These are phyloP conservation scores for Psettodes erumei DNA, from an alignment of 2,113 vertebrate species.

Conservation along the genomic window DNA sequence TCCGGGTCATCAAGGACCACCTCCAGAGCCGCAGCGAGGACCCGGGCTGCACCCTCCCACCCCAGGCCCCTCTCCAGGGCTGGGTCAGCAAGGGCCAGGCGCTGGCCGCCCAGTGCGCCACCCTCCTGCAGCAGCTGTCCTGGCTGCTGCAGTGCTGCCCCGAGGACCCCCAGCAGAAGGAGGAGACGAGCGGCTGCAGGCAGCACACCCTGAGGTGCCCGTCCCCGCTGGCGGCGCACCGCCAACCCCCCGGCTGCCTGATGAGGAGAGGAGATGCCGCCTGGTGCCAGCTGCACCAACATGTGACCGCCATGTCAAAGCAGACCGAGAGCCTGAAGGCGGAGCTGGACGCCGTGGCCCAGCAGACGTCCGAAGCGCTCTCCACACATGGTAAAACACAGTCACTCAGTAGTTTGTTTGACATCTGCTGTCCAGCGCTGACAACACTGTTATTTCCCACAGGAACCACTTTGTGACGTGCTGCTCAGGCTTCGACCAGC, in stretches of 20 bases:
- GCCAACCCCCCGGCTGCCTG: conserved; percentile 85
- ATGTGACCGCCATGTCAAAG: conserved; percentile 74
- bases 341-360: conserved; percentile 82
- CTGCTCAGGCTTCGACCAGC: conserved; percentile 81
- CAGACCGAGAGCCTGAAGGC: conserved; percentile 80
- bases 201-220: conserved; percentile 80
- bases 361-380: conserved; percentile 78
- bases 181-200: conserved; percentile 46
- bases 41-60: conserved; percentile 83
- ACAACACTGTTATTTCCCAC: conserved; percentile 27
- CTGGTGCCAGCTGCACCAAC: conserved; percentile 82
- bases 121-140: conserved; percentile 87
- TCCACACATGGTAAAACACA: conserved; percentile 88
- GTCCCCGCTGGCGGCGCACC: conserved; percentile 84
- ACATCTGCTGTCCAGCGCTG: neutral
- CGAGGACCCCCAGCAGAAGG: conserved; percentile 67
- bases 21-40: conserved; percentile 70
- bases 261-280: conserved; percentile 85
- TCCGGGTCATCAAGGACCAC: conserved; percentile 82
- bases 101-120: conserved; percentile 85
- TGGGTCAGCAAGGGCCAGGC: conserved; percentile 86
- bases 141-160: conserved; percentile 94
- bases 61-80: conserved; percentile 83
- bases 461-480: conserved; percentile 90
- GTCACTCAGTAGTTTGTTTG: neutral